Evolutionary conservation across 2,797 vertebrate genomes (phyloP).

Genomic region (Mus spretus): DNA sequence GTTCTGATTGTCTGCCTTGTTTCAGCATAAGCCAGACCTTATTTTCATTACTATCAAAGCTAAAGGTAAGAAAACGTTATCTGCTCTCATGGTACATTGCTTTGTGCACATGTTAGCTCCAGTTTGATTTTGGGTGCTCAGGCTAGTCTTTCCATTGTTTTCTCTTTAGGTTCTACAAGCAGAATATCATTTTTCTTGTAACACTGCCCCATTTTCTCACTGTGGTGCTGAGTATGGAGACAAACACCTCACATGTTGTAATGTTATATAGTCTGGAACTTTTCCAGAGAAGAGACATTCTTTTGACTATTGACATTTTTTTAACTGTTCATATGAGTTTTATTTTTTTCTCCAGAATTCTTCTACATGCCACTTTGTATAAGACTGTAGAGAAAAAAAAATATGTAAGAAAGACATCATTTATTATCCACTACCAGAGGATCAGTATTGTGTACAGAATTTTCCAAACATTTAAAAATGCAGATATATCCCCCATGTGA

Average conservation of each 20-base stretch:
- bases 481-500: neutral
- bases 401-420: neutral
- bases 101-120: conserved; percentile 35
- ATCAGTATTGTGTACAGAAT: neutral
- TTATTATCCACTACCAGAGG: conserved; percentile 37
- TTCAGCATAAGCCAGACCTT: neutral
- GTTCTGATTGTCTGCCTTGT: conserved; percentile 24
- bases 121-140: conserved; percentile 49
- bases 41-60: conserved; percentile 60
- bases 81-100: neutral
- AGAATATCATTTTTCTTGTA: neutral
- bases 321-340: neutral
- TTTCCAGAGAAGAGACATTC: neutral
- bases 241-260: neutral
- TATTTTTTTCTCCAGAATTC: neutral
- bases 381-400: conserved; percentile 32
- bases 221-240: neutral
- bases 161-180: conserved; percentile 41
- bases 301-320: neutral
- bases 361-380: neutral
- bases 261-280: neutral
- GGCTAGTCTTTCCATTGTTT: conserved; percentile 40
- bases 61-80: neutral
- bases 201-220: neutral
- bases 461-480: conserved; percentile 55